Base-by-base conservation (phyloP, 1,140 invertebrate genomes). In the Tetragnatha versicolor region DNA sequence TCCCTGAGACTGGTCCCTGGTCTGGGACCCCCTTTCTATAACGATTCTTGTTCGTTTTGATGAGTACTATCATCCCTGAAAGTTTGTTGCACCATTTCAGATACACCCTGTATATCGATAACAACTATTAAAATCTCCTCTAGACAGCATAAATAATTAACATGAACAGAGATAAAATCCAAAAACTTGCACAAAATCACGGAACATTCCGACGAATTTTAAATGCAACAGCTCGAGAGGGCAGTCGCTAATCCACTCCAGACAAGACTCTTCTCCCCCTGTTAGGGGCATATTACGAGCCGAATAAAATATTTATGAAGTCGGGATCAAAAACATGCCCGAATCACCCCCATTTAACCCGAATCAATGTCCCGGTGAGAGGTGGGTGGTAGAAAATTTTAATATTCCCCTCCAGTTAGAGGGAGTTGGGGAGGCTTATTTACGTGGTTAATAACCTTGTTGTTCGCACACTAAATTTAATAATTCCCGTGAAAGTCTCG, bases 391-490 rank as follows among this genome's bases (percentile, higher is more conserved):
- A 39, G 42, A 63, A 63, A 39, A 39, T 42, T 63, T 63, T 63
- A 63, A 63, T 63, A 63, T 63, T 63, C 42, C 35, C 14, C 29
- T 7, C 9, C 20, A 63, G 2, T 9, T 12, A 22, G 35, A 42
- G 35, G 42, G 42, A 27, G 60, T 42, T 63, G 25, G n/a, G 20
- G 9, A 63, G 42, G 25, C 60, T 58, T 58, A 58, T 58, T 58
- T 58, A 58, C 29, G 29, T 31, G 33, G 53, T 58, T 58, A 58
- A 58, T 63, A 63, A 63, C 33, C 60, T 39, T 25, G 60, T 31
- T 60, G 27, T 63, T 63, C n/a, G 25, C 35, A 63, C 27, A 10
- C 4, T 63, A 63, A 63, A 63, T 63, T 63, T 63, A 63, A 63
- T 63, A 63, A 63, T 42, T 63, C 37, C 20, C 42, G 10, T 10